These are phyloP conservation scores for Megathymus violae DNA, from an alignment of 1,140 invertebrate genomes.

Conservation along the genomic window DNA sequence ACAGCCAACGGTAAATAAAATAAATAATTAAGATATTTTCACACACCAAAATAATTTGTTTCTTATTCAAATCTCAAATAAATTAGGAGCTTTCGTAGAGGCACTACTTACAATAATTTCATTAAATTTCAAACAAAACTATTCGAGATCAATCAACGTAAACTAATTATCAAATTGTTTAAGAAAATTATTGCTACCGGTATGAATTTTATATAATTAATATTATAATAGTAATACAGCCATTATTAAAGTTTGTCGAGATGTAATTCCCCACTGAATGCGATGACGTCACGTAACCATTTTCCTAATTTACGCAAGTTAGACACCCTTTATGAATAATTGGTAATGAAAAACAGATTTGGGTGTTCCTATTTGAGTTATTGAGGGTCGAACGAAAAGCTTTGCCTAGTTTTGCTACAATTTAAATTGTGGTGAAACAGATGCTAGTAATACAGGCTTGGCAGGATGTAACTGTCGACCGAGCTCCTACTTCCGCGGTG, in stretches of 20 bases:
- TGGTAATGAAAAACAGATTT: conserved; percentile 21
- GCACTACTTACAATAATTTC: conserved; percentile 6
- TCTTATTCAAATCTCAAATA: not conserved
- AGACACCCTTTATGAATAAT: conserved; percentile 6
- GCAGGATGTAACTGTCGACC: too few species aligned
- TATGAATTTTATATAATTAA: conserved; percentile 30
- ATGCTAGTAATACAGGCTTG: too few species aligned
- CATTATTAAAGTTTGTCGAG: conserved; percentile 33
- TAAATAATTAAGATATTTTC: too few species aligned
- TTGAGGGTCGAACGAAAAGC: not conserved
- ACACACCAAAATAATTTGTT: conserved; percentile 6
- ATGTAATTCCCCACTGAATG: too few species aligned
- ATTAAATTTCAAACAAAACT: conserved; percentile 6
- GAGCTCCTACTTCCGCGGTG: too few species aligned
- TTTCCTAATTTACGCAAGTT: conserved; percentile 11
- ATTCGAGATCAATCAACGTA: not conserved
- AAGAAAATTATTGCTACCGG: conserved; percentile 2
- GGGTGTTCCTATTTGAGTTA: conserved; percentile 6
- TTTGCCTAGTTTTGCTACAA: too few species aligned
- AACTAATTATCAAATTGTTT: conserved; percentile 12
- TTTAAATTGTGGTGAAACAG: too few species aligned
- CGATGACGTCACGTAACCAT: conserved; percentile 16
- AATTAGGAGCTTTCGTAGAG: not conserved
- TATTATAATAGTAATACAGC: not conserved
- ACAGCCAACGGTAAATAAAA: not conserved